These are phyloP conservation scores for Babyrousa celebensis DNA, from an alignment of 2,797 vertebrate genomes.

Conservation along the genomic window DNA sequence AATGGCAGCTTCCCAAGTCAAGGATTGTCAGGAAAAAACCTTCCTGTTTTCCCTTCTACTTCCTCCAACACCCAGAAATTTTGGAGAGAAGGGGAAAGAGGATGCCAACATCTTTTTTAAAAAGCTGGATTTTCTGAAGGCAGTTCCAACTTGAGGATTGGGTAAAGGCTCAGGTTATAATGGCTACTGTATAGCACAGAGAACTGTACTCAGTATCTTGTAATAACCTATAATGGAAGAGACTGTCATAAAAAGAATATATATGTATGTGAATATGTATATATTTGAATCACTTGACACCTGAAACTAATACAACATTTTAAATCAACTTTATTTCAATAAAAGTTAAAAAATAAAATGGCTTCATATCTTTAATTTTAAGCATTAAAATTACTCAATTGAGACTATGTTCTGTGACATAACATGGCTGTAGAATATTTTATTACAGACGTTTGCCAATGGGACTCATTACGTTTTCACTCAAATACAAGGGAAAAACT, in stretches of 20 bases:
- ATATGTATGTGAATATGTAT: too few relatives aligned
- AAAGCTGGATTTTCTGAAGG: neutral
- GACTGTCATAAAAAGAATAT: too few relatives aligned
- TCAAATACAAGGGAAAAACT: neutral
- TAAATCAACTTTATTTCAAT: too few relatives aligned
- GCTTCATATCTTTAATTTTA: too few relatives aligned
- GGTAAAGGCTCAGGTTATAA: neutral
- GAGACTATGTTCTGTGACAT: neutral
- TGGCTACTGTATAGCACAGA: too few relatives aligned
- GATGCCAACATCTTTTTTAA: neutral
- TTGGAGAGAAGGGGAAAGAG: neutral
- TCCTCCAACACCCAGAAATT: neutral
- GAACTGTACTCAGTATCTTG: too few relatives aligned
- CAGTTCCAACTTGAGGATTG: neutral
- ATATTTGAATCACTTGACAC: too few relatives aligned
- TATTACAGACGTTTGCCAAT: neutral
- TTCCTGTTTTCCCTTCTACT: neutral
- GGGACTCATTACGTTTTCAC: neutral
- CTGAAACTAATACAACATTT: too few relatives aligned
- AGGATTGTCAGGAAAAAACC: neutral
- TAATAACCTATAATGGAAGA: too few relatives aligned
- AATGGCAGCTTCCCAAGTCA: neutral
- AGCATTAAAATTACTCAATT: neutral
- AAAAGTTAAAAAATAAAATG: too few relatives aligned
- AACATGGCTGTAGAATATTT: neutral